Conservation (phyloP, 2,888 invertebrate genomes). For the Thyatira batis region DNA sequence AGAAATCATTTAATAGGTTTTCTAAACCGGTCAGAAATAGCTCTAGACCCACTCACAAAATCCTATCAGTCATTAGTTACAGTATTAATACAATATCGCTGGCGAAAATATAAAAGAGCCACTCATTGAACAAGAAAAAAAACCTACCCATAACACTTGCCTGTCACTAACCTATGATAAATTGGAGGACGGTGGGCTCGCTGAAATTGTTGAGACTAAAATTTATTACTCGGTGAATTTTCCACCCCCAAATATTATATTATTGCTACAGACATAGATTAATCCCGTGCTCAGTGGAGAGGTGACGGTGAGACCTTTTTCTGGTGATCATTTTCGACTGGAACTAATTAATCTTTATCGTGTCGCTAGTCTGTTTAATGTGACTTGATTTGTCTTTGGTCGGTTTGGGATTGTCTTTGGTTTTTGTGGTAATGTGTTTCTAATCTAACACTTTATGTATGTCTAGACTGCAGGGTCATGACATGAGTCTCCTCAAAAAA, state of each 20-base stretch:
- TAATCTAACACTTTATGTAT: no score
- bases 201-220: slow-evolving; percentile 44
- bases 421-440: no score
- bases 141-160: slow-evolving; percentile 11
- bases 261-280: slow-evolving; percentile 42
- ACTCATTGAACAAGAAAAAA: slow-evolving; percentile 18
- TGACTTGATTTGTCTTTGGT: slow-evolving; percentile 5
- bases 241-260: slow-evolving; percentile 25
- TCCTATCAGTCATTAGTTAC: no score
- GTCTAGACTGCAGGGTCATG: no score
- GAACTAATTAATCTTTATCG: background rate
- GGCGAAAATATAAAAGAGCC: slow-evolving; percentile 22
- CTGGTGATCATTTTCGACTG: background rate
- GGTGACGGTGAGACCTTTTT: slow-evolving; percentile 10
- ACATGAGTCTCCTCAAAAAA: background rate
- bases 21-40: no score
- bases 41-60: no score
- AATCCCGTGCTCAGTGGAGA: slow-evolving; percentile 31
- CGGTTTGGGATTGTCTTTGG: background rate
- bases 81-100: slow-evolving; percentile 23
- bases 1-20: no score
- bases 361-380: slow-evolving; percentile 5
- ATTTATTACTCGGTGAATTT: slow-evolving; percentile 39
- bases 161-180: slow-evolving; percentile 32
- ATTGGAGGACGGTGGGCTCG: slow-evolving; percentile 26